A percentile compares a stretch with the other conserved stretches of the same genome.
Evolutionary conservation across 2,797 vertebrate species (phyloP).

Genomic region (Semotilus atromaculatus): DNA sequence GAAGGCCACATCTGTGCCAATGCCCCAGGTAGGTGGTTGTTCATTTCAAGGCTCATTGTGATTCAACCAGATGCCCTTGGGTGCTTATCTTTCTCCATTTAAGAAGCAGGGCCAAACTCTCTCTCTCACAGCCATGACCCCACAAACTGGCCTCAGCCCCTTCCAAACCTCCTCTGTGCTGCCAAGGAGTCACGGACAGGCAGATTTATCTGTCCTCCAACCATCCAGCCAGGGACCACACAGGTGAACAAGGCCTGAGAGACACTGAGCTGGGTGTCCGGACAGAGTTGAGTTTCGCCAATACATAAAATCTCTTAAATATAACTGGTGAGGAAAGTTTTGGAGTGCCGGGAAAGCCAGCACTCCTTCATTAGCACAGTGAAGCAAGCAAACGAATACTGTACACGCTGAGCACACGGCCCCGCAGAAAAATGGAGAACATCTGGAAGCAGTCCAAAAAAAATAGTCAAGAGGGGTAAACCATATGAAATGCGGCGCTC

Average conservation of each 20-base stretch:
- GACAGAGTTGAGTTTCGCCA: conserved; percentile 23
- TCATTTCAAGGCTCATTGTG: conserved; percentile 59
- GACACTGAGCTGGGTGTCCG: conserved; percentile 16
- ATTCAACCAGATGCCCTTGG: conserved; percentile 56
- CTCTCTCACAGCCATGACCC: conserved; percentile 38
- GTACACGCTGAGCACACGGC: conserved; percentile 1
- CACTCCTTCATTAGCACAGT: conserved; percentile 44
- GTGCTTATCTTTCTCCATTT: conserved; percentile 64
- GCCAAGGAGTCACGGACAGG: conserved; percentile 37
- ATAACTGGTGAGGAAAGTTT: conserved; percentile 13
- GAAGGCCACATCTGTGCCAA: conserved; percentile 57
- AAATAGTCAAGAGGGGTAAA: conserved; percentile 44
- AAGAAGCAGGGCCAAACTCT: conserved; percentile 31
- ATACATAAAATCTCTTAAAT: conserved; percentile 20
- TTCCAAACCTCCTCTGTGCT: background rate
- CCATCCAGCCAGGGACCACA: conserved; percentile 54
- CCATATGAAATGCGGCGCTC: conserved; percentile 36
- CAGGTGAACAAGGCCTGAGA: conserved; percentile 51
- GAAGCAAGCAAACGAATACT: conserved; percentile 34
- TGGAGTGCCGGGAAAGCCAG: background rate
- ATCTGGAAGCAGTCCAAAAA: conserved; percentile 48
- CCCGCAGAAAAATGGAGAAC: conserved; percentile 33
- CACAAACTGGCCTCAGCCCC: conserved; percentile 53
- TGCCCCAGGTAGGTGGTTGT: conserved; percentile 59
- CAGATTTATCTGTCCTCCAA: conserved; percentile 61